A percentile compares a stretch with the other conserved stretches of the same genome.
phyloP scores from a whole-genome alignment of 2,113 vertebrate genomes.

The Herpetotheres cachinnans region DNA sequence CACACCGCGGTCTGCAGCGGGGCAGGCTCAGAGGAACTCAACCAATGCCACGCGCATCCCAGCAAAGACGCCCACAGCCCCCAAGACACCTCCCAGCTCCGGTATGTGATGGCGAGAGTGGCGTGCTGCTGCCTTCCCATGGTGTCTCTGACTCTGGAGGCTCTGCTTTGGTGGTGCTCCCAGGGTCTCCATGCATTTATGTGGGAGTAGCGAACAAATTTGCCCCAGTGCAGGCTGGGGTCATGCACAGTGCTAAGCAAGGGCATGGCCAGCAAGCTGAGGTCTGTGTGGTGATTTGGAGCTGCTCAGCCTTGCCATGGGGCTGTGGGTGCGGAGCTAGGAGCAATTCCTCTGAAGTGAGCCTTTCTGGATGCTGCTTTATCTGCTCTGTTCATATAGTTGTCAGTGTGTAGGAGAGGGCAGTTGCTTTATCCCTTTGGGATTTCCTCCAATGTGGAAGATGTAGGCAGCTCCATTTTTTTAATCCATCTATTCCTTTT shows the following conservation, averaged over 20 bases:
- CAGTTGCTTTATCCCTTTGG: background rate
- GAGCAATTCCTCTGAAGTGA: accelerated
- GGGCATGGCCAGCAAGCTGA: background rate
- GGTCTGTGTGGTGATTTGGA: background rate
- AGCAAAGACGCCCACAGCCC: slow-evolving; percentile 79
- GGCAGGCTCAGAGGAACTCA: slow-evolving; percentile 77
- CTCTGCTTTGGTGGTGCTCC: background rate
- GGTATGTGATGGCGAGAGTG: slow-evolving; percentile 34
- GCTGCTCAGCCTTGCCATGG: background rate
- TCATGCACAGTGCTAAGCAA: accelerated
- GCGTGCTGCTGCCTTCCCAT: accelerated
- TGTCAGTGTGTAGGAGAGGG: background rate
- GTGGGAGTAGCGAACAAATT: background rate
- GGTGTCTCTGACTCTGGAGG: too few species aligned
- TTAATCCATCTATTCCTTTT: slow-evolving; percentile 14
- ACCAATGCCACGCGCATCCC: slow-evolving; percentile 82
- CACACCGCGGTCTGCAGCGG: slow-evolving; percentile 50
- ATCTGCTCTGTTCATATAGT: accelerated
- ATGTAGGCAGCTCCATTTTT: background rate
- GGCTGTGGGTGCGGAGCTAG: background rate
- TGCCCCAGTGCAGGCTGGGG: background rate
- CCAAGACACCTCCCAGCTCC: slow-evolving; percentile 77
- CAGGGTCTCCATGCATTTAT: background rate
- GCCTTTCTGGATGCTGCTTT: background rate
- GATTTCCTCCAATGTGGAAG: background rate